Evolutionary conservation across 2,888 invertebrate genomes (phyloP).

Genomic region (Andrena bicolor): DNA sequence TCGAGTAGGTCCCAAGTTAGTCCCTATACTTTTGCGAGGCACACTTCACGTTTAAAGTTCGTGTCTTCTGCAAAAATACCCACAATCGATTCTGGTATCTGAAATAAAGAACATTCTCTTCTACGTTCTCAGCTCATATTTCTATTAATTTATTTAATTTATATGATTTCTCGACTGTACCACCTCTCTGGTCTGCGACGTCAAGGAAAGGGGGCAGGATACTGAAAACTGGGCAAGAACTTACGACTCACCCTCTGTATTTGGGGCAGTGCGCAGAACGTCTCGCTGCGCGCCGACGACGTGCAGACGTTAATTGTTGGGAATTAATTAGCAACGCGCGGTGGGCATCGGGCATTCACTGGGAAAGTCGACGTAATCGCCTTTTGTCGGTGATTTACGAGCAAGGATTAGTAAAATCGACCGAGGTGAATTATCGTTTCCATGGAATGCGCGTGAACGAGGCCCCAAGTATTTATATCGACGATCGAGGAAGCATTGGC

Average conservation of each 20-base stretch:
- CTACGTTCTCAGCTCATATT: too few relatives aligned
- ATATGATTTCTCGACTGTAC: too few relatives aligned
- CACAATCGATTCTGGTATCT: too few relatives aligned
- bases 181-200: too few relatives aligned
- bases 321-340: slow-evolving; percentile 35
- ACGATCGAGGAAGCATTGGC: slow-evolving; percentile 32
- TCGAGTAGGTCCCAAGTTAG: too few relatives aligned
- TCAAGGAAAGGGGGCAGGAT: too few relatives aligned
- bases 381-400: background rate
- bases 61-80: too few relatives aligned
- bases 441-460: slow-evolving; percentile 27
- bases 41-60: too few relatives aligned
- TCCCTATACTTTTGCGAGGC: too few relatives aligned
- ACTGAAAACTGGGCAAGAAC: too few relatives aligned
- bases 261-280: slow-evolving; percentile 18
- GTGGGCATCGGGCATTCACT: background rate
- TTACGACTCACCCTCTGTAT: slow-evolving; percentile 11
- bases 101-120: too few relatives aligned
- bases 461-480: slow-evolving; percentile 14
- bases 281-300: slow-evolving; percentile 11
- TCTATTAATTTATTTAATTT: too few relatives aligned
- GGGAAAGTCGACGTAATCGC: slow-evolving; percentile 4
- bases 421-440: slow-evolving; percentile 27
- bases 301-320: slow-evolving; percentile 32
- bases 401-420: slow-evolving; percentile 9